A percentile compares a stretch with the other conserved stretches of the same genome.
phyloP scores from a whole-genome alignment of 1,140 invertebrate genomes.

The Drosophila suzukii region DNA sequence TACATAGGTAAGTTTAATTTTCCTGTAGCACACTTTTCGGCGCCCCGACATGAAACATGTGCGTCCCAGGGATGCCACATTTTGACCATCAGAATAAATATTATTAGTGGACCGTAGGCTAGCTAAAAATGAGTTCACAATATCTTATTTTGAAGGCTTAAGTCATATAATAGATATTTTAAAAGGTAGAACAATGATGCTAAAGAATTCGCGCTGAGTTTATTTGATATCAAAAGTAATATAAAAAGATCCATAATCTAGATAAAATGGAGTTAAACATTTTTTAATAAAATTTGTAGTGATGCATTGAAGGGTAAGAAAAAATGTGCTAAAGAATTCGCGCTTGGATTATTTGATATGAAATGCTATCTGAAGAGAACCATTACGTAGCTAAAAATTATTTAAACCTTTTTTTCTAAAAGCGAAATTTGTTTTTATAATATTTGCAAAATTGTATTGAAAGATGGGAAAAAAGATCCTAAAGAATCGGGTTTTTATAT shows the following conservation, averaged over 20 bases:
- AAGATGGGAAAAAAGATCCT: background rate
- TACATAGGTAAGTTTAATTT: slow-evolving; percentile 84
- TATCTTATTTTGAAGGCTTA: no score
- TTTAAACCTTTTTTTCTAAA: no score
- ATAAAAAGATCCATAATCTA: background rate
- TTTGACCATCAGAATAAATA: background rate
- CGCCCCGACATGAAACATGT: slow-evolving; percentile 70
- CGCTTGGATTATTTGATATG: background rate
- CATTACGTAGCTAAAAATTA: background rate
- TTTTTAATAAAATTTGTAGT: no score
- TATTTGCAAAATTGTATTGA: no score
- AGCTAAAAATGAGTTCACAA: background rate
- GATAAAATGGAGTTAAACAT: no score
- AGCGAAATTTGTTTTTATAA: no score
- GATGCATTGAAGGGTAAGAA: no score
- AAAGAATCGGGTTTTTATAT: background rate
- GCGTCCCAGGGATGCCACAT: slow-evolving; percentile 26
- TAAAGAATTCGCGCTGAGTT: background rate
- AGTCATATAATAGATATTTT: no score
- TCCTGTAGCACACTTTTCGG: slow-evolving; percentile 80
- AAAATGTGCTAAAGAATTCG: background rate
- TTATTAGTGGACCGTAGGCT: background rate
- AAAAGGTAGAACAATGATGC: no score
- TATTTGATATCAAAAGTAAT: background rate
- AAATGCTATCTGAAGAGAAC: no score